Percentiles rank a stretch among this genome's conserved stretches.
Evolutionary conservation across 2,113 vertebrate genomes (phyloP).

Genomic region (Antennarius striatus): DNA sequence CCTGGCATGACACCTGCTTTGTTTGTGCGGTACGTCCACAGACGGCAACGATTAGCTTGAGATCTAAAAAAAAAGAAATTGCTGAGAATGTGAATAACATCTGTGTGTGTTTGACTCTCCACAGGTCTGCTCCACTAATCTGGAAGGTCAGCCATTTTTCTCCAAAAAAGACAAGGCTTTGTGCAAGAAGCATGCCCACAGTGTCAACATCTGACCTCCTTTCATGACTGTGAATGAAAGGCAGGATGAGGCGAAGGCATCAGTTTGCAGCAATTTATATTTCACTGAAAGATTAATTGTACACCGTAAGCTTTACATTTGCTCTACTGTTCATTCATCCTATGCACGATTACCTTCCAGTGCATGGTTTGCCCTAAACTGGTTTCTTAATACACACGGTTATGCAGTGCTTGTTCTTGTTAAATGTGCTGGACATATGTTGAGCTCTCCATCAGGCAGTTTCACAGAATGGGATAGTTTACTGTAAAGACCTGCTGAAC

Average conservation of each 20-base stretch:
- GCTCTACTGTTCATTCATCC: slow-evolving; percentile 13
- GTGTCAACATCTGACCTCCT: slow-evolving; percentile 85
- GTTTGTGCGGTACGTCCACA: slow-evolving; percentile 87
- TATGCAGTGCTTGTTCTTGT: slow-evolving; percentile 49
- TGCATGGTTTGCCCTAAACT: slow-evolving; percentile 16
- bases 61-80: not conserved
- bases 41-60: not conserved
- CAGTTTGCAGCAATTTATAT: slow-evolving; percentile 19
- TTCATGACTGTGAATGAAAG: not conserved
- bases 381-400: slow-evolving; percentile 39
- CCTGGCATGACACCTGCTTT: slow-evolving; percentile 98
- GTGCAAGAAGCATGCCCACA: slow-evolving; percentile 97
- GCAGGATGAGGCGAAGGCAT: not conserved
- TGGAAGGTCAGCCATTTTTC: slow-evolving; percentile 96
- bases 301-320: slow-evolving; percentile 25
- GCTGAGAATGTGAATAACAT: not conserved
- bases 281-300: slow-evolving; percentile 5
- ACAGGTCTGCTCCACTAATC: slow-evolving; percentile 88
- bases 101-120: slow-evolving; percentile 9
- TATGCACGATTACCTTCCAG: slow-evolving; percentile 29
- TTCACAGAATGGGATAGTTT: slow-evolving; percentile 28
- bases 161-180: slow-evolving; percentile 97
- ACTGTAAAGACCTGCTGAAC: slow-evolving; percentile 46
- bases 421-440: slow-evolving; percentile 17
- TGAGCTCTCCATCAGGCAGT: slow-evolving; percentile 23